Evolutionary conservation across 2,888 invertebrate species (phyloP), one percentile per base, ranked within the genome.

Genomic region (Ectemnius continuus): DNA sequence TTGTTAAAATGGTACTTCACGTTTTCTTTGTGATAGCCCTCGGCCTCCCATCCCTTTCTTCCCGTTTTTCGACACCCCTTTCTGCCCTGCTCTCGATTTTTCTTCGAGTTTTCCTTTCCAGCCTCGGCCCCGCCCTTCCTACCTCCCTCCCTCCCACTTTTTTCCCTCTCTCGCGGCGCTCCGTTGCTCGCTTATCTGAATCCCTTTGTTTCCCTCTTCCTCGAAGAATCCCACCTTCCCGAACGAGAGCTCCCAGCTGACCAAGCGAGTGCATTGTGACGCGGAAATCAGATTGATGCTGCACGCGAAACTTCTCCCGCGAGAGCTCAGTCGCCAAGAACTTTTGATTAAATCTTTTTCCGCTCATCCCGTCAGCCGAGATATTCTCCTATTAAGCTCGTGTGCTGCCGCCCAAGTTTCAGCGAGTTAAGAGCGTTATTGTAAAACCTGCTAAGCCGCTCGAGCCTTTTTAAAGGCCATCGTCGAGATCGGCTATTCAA

Each of bases 321-420:
- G 11, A 18, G 23, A 5, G 20, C 26, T 23, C 16, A 18, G 14
- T 14, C 23, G 20, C 65, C 18, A 16, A 4, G 36, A 58, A 57
- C 47, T 67, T 60, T 61, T 16, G 61, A 60, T 60, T 28, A 28
- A n/a, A n/a, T 8, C 61, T 2, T 5, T 52, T 48, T 65, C 59
- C 61, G 20, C 67, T 47, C 23, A 23, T 36, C 23, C 28, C 46
- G 36, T 11, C 36, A 36, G 8, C 36, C 36, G 36, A 36, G 57
- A 52, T 64, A 73, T 75, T 46, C 36, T 52, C 64, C 52, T 52
- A 45, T 61, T 68, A 58, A 61, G 26, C 58, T 13, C n/a, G 52
- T 23, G 3, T 46, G 52, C 28, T 16, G 18, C 11, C 36, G 56
- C 61, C 61, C 72, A 72, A 75, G 63, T 61, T 23, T 16, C 20